A percentile compares a stretch with the other conserved stretches of the same genome.
These are phyloP conservation scores for Onychostoma macrolepis DNA, from an alignment of 2,113 vertebrate species.

Conservation along the genomic window DNA sequence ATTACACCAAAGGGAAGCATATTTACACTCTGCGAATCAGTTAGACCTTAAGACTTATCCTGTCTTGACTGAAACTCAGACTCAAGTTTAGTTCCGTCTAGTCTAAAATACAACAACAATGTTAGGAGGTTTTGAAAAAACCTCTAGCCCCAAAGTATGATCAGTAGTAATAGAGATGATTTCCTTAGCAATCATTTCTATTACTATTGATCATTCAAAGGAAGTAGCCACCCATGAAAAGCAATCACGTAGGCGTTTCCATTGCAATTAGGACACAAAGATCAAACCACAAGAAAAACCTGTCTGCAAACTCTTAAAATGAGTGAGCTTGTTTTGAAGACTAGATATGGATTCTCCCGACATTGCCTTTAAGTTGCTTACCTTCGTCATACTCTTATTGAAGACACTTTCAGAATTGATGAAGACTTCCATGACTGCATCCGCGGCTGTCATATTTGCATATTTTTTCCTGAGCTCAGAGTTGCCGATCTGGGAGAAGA, in stretches of 20 bases:
- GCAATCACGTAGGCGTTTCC: background rate
- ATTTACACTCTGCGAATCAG: no score
- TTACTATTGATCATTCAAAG: no score
- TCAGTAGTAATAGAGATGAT: background rate
- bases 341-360: background rate
- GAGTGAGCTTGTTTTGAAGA: background rate
- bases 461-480: constrained; percentile 75
- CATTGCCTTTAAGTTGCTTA: constrained; percentile 40
- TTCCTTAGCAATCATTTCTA: background rate
- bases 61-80: background rate
- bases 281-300: background rate
- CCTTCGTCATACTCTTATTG: constrained; percentile 69
- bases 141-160: background rate
- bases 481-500: constrained; percentile 60
- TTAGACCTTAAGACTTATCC: no score
- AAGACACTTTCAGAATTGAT: constrained; percentile 70
- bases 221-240: background rate
- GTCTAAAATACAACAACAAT: background rate
- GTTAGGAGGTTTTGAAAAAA: background rate
- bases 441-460: constrained; percentile 61
- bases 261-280: background rate
- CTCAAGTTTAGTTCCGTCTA: background rate
- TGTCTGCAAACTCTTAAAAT: background rate
- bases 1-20: background rate
- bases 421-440: constrained; percentile 73